These are phyloP conservation scores for Napeogenes inachia DNA, from an alignment of 2,888 invertebrate genomes.

Conservation along the genomic window DNA sequence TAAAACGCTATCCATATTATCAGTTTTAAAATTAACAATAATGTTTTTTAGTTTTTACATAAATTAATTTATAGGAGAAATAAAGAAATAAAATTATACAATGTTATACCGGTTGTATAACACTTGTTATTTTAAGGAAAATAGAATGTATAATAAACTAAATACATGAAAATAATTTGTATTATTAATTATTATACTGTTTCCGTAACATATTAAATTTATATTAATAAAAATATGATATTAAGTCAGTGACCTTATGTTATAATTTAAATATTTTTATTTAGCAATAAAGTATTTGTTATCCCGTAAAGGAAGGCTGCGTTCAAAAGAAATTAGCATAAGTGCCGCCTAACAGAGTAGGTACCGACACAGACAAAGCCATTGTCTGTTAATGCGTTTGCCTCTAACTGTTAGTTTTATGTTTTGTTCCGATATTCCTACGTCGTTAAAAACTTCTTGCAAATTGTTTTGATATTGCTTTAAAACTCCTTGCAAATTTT, in stretches of 20 bases:
- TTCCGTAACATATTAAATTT: too few species aligned
- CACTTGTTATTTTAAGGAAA: too few species aligned
- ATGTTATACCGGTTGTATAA: too few species aligned
- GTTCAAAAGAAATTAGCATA: slow-evolving; percentile 73
- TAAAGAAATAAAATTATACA: too few species aligned
- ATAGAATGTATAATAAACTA: too few species aligned
- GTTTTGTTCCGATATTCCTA: slow-evolving; percentile 34
- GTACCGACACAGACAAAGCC: slow-evolving; percentile 60
- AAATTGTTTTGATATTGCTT: too few species aligned
- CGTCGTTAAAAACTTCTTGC: slow-evolving; percentile 37
- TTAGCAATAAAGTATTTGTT: slow-evolving; percentile 57
- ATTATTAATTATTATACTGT: too few species aligned
- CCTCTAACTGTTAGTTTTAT: slow-evolving; percentile 52
- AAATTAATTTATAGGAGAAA: too few species aligned
- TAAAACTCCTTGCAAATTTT: slow-evolving; percentile 31
- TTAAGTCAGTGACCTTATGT: slow-evolving; percentile 23
- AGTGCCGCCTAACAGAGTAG: slow-evolving; percentile 63
- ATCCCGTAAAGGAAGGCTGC: slow-evolving; percentile 53
- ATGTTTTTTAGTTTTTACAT: too few species aligned
- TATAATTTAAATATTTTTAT: slow-evolving; percentile 41
- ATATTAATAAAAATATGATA: not conserved
- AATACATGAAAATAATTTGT: too few species aligned
- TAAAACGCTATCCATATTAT: slow-evolving; percentile 41
- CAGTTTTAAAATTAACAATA: too few species aligned
- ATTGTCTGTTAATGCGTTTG: slow-evolving; percentile 68